Base-by-base conservation (phyloP, 1,140 invertebrate genomes). In the Pseudomyrmex sp. region DNA sequence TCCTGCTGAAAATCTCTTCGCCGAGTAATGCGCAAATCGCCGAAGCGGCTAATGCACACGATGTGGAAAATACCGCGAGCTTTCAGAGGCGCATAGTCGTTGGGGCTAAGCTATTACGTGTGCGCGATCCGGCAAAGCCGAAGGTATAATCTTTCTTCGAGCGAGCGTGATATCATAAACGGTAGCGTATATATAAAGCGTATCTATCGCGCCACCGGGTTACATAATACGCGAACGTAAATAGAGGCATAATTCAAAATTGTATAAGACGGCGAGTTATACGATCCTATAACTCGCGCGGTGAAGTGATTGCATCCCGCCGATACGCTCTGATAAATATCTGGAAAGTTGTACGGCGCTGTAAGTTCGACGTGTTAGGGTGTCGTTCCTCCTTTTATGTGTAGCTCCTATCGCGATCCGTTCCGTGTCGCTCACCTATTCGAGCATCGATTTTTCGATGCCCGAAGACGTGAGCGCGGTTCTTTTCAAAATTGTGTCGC, bases 221-320 rank as follows among this genome's bases (percentile, higher is more conserved):
- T 80, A 74, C 73, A 88, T 84, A 83, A 83, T 80, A 54, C 52
- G 56, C 18, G 13, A 20, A 61, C 82, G 65, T 87, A 87, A 88
- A 84, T 88, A 75, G 52, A 69, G 58, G 62, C 58, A 79, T 86
- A 84, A 87, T 84, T 87, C 75, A 84, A 88, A 88, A 88, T 88
- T 87, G 85, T 70, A 75, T n/a, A 61, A 85, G 80, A 88, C 69
- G 70, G 23, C 63, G 58, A 63, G 74, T 84, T 84, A 35, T 52
- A 86, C 69, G 80, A 46, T 12, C 59, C 82, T 58, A 46, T 69
- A 65, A 82, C 58, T 70, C n/a, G 15, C 13, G 35, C 46, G 35
- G 48, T 15, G 52, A 84, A 75, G 65, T 86, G 75, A 86, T 88
- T 80, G 79, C 73, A 66, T 82, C 70, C 58, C 52, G 20, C 50